phyloP scores from a whole-genome alignment of 2,113 vertebrate species.

The Vanacampus margaritifer region DNA sequence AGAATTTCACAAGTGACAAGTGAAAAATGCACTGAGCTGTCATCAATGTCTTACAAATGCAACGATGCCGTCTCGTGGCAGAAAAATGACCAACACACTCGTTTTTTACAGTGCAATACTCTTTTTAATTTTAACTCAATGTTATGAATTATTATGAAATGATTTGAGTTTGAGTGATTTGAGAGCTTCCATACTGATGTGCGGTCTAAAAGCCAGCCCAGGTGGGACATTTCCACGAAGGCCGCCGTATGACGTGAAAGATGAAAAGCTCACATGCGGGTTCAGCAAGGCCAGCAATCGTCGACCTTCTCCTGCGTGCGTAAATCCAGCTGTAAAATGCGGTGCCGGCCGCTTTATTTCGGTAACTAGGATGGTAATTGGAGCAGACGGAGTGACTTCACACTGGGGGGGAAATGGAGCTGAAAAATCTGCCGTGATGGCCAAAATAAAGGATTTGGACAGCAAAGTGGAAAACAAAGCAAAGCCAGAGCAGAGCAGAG shows the following conservation, averaged over 20 bases:
- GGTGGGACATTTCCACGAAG: not conserved
- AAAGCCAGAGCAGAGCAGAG: constrained; percentile 31
- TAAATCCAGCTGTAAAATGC: constrained; percentile 52
- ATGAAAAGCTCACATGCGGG: constrained; percentile 53
- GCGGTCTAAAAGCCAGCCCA: not conserved
- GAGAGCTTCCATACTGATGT: constrained; percentile 6
- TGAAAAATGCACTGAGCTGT: too few relatives aligned
- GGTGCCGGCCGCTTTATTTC: constrained; percentile 62
- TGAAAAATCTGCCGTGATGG: constrained; percentile 64
- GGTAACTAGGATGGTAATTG: constrained; percentile 64
- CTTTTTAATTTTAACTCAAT: too few relatives aligned
- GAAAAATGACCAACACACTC: too few relatives aligned
- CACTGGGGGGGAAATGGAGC: constrained; percentile 68
- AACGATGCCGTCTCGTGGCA: too few relatives aligned
- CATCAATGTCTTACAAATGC: too few relatives aligned
- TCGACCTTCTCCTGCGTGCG: constrained; percentile 29
- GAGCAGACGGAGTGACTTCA: constrained; percentile 68
- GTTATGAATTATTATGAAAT: too few relatives aligned
- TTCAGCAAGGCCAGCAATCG: constrained; percentile 40
- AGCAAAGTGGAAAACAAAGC: constrained; percentile 57
- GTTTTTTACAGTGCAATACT: too few relatives aligned
- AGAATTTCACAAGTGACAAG: too few relatives aligned
- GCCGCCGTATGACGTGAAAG: constrained; percentile 3
- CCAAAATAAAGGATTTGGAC: constrained; percentile 71
- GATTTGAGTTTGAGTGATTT: too few relatives aligned